Percentiles rank a stretch among this genome's conserved stretches.
Conservation (phyloP, 2,113 vertebrate species). For the Corvus cornix region DNA sequence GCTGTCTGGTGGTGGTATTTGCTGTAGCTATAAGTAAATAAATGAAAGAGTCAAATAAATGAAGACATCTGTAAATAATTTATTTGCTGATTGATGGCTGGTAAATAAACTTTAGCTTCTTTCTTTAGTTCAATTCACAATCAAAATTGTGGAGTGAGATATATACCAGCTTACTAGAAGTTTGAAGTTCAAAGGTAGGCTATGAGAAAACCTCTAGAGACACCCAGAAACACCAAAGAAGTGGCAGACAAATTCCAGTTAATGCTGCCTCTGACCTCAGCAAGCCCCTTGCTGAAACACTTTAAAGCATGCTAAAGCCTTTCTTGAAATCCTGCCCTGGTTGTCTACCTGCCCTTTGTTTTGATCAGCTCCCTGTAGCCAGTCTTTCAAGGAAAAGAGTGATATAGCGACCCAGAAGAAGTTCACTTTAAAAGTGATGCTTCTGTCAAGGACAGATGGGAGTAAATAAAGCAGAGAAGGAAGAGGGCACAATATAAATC, state of each 20-base stretch:
- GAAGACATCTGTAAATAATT: constrained; percentile 63
- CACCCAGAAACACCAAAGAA: constrained; percentile 49
- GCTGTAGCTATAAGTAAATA: constrained; percentile 61
- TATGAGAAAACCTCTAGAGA: constrained; percentile 21
- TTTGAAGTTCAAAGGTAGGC: constrained; percentile 59
- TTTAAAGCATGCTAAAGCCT: constrained; percentile 54
- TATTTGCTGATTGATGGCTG: constrained; percentile 55
- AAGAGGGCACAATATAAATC: background rate
- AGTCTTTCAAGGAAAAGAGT: constrained; percentile 14
- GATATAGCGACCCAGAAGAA: background rate
- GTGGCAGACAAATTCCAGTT: constrained; percentile 60
- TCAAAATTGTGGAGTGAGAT: constrained; percentile 1
- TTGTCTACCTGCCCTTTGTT: constrained; percentile 54
- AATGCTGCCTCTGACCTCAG: constrained; percentile 54
- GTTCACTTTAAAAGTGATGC: background rate
- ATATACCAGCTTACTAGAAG: background rate
- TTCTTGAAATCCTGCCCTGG: constrained; percentile 39
- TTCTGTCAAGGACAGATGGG: background rate
- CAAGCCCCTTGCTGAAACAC: constrained; percentile 3
- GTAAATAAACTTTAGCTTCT: constrained; percentile 52
- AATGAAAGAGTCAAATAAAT: constrained; percentile 58
- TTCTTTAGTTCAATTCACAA: constrained; percentile 27
- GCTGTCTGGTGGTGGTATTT: constrained; percentile 50
- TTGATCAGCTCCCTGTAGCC: constrained; percentile 50
- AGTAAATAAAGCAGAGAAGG: background rate